Percentiles rank a stretch among this genome's conserved stretches.
Evolutionary conservation across 2,113 vertebrate species (phyloP).

Genomic region (Pelodiscus sinensis): DNA sequence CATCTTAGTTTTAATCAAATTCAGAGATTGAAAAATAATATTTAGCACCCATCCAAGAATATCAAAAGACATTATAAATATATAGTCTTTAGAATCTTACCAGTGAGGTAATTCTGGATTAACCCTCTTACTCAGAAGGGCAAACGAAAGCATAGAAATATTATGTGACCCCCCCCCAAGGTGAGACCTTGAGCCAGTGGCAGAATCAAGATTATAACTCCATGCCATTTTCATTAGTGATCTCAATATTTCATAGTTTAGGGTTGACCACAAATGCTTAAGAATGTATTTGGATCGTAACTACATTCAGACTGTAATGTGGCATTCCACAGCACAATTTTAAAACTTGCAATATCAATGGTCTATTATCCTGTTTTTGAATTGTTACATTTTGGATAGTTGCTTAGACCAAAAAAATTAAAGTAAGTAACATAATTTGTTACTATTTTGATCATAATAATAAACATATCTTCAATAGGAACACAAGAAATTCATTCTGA

Average conservation of each 20-base stretch:
- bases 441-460: conserved; percentile 76
- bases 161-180: rapidly evolving
- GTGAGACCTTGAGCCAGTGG: not conserved
- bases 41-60: conserved; percentile 57
- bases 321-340: not conserved
- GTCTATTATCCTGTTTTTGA: conserved; percentile 70
- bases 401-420: conserved; percentile 75
- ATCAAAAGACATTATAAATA: conserved; percentile 46
- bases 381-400: conserved; percentile 69
- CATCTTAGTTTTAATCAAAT: conserved; percentile 65
- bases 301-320: not conserved
- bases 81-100: not conserved
- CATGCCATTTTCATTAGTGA: not conserved
- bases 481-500: conserved; percentile 65
- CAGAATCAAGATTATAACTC: not conserved
- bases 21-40: conserved; percentile 64
- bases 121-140: not conserved
- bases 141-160: not conserved
- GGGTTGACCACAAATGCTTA: not conserved
- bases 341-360: conserved; percentile 48
- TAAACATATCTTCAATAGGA: conserved; percentile 74
- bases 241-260: conserved; percentile 9
- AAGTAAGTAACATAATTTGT: conserved; percentile 75
- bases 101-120: not conserved
- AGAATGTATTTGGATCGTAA: not conserved